Evolutionary conservation across 2,888 invertebrate genomes (phyloP), one percentile per base, ranked within the genome.

Genomic region (Eupithecia exiguata): DNA sequence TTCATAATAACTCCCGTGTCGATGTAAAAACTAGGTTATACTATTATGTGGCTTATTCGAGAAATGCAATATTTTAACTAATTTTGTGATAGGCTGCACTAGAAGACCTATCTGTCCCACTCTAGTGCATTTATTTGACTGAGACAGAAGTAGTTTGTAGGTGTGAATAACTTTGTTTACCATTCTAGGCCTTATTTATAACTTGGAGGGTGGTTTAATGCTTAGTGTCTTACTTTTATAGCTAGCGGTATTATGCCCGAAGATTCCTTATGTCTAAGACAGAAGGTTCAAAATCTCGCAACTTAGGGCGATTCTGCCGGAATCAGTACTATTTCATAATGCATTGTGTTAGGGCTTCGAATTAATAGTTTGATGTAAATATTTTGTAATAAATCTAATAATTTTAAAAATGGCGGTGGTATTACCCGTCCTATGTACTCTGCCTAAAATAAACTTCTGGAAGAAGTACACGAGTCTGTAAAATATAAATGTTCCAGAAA

Each of bases 11-110:
- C 38, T 36, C 62, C 67, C 63, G 71, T 49, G 68, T 76, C 69
- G 72, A n/a, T 70, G 69, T 78, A 78, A 69, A 40, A 72, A 70
- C 83, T 84, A 83, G 83, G 81, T 79, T 82, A 82, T 87, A 88
- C 86, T 84, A 87, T 83, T 84, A 87, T 87, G 92, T 92, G 91
- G 91, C 92, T 91, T 91, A 92, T 88, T 86, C 82, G 86, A 85
- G 79, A 84, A 84, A 84, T 82, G 86, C 87, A 87, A 90, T 77
- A 89, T 88, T 87, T 86, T 80, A 81, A 84, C 66, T 85, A 75
- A 78, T 80, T 83, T 88, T 21, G 87, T 87, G 85, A 86, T 87
- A 84, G 72, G 78, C 65, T 49, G 35, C 65, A 63, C 21, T 21
- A 63, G 71, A 58, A 58, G 58, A 73, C 36, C 70, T 65, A 69